These are phyloP conservation scores for Drosophila dunni DNA, from an alignment of 1,140 invertebrate genomes.

Conservation along the genomic window DNA sequence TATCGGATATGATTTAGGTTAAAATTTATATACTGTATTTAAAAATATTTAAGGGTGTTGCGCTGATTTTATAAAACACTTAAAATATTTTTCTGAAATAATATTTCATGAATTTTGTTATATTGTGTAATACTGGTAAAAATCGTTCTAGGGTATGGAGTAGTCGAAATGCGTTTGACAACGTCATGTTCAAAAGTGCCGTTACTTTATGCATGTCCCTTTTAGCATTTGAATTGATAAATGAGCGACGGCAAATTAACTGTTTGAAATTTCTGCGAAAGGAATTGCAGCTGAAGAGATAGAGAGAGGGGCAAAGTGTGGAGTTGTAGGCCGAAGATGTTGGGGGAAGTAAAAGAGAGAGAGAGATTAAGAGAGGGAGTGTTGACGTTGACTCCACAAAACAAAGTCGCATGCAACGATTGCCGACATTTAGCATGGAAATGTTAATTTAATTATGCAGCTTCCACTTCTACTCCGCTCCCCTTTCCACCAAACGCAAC, in stretches of 20 bases:
- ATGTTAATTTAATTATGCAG: slow-evolving; percentile 76
- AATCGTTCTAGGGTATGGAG: neutral
- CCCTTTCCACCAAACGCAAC: neutral
- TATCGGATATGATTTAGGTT: too few species aligned
- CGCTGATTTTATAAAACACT: too few species aligned
- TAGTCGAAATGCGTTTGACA: neutral
- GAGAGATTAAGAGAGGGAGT: neutral
- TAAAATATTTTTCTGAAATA: too few species aligned
- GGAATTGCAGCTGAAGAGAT: neutral
- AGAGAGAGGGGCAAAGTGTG: neutral
- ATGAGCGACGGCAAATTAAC: slow-evolving; percentile 53
- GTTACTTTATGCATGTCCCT: slow-evolving; percentile 6
- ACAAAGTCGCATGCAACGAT: slow-evolving; percentile 6
- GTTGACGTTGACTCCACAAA: slow-evolving; percentile 23
- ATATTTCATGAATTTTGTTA: too few species aligned
- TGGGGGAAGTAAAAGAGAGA: neutral
- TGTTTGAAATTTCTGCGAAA: slow-evolving; percentile 18
- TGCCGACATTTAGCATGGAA: slow-evolving; percentile 47
- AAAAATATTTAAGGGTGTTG: too few species aligned
- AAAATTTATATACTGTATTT: too few species aligned
- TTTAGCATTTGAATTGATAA: slow-evolving; percentile 55
- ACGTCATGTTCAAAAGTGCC: slow-evolving; percentile 53
- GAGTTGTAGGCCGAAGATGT: neutral
- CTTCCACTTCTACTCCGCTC: neutral
- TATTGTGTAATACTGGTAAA: too few species aligned